A percentile compares a stretch with the other conserved stretches of the same genome.
phyloP scores from a whole-genome alignment of 2,113 vertebrate species.

The Lophochroa leadbeateri region DNA sequence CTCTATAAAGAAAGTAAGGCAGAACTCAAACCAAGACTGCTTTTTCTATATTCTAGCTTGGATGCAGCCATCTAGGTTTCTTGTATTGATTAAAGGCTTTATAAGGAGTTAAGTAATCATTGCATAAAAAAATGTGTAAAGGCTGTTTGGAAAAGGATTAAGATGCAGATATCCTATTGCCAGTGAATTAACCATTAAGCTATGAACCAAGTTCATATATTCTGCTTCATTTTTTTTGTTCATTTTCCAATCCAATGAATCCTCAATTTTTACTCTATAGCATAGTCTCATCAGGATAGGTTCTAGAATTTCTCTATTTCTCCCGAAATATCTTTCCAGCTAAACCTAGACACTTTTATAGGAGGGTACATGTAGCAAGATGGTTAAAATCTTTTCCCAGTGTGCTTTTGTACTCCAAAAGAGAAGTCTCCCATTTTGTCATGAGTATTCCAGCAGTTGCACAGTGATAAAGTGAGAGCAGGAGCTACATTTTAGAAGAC shows the following conservation, averaged over 20 bases:
- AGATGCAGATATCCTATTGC: background rate
- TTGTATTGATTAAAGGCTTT: background rate
- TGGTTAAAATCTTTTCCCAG: background rate
- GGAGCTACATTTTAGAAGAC: background rate
- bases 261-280: background rate
- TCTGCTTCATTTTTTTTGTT: background rate
- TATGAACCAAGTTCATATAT: background rate
- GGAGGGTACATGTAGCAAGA: background rate
- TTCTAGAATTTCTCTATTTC: background rate
- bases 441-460: background rate
- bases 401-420: background rate
- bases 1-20: background rate
- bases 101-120: background rate
- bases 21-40: background rate
- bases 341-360: background rate
- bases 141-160: background rate
- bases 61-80: background rate
- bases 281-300: background rate
- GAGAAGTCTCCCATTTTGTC: background rate
- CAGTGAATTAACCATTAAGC: background rate
- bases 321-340: background rate
- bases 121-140: background rate
- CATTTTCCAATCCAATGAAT: background rate
- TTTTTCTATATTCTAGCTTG: background rate
- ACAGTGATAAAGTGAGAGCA: background rate